Base-by-base conservation (phyloP, 2,888 invertebrate genomes). In the Mythimna ferrago region DNA sequence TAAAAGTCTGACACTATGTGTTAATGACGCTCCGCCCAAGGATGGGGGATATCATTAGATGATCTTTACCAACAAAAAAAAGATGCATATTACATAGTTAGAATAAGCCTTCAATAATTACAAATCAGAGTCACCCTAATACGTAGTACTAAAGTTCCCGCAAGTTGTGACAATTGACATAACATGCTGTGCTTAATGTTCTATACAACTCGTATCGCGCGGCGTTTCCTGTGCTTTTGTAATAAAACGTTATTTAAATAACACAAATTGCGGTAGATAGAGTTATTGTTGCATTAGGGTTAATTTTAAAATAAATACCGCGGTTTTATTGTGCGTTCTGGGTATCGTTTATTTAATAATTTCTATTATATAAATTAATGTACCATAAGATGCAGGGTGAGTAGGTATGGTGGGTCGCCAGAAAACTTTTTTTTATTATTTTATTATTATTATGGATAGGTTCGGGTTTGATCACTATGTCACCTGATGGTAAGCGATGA, bases 201-300 rank as follows among this genome's bases (percentile, higher is more conserved):
- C 86, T 83, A 81, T 86, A 86, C 82, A 80, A 75, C 62, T 41
- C 60, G 38, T 63, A 78, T 68, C 71, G 65, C 79, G 61, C 69
- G 66, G 63, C 78, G 69, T 77, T 83, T 88, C 87, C 87, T 82
- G 87, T 81, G 66, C 71, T 74, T 77, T 87, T 84, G 81, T 86
- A 76, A 77, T 65, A 76, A 75, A 75, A 65, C 67, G 66, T 78
- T 80, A 78, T 86, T 83, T 76, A 76, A 84, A 86, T 74, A 71
- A 80, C 67, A 81, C 80, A 83, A 86, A 86, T 84, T 85, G 77
- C 64, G 48, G 63, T 14, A 78, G 80, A 83, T 83, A 71, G 72
- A 83, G 81, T 85, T 78, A 84, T 85, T 84, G 82, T 80, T 56
- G 58, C 51, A 82, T 85, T 85, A 85, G 38, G 72, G 66, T 53